Conservation (phyloP, 2,797 vertebrate genomes). For the Etheostoma nigrum region DNA sequence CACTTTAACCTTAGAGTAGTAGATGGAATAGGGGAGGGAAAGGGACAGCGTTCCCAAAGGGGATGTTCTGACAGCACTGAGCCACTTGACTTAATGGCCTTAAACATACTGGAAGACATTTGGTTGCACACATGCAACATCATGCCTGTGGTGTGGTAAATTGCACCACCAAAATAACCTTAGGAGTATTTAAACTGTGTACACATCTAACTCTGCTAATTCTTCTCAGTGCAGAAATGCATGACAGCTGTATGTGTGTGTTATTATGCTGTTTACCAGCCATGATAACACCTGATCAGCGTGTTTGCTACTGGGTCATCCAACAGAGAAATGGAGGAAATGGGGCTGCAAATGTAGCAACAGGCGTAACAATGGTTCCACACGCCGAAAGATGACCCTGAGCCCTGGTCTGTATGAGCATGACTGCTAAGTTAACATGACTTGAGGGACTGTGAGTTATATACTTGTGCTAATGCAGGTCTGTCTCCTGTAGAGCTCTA, state of each 20-base stretch:
- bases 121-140: constrained; percentile 39
- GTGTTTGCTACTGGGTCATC: constrained; percentile 71
- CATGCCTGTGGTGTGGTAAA: constrained; percentile 22
- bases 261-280: constrained; percentile 52
- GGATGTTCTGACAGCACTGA: constrained; percentile 25
- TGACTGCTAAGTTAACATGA: constrained; percentile 57
- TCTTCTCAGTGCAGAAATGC: constrained; percentile 50
- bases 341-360: constrained; percentile 81
- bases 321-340: constrained; percentile 78
- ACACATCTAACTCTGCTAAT: constrained; percentile 40
- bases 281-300: constrained; percentile 43
- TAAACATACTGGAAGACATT: constrained; percentile 44
- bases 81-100: constrained; percentile 41
- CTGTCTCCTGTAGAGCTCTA: constrained; percentile 66
- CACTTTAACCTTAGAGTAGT: constrained; percentile 50
- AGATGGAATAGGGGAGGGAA: constrained; percentile 20
- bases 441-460: constrained; percentile 46
- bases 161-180: constrained; percentile 32
- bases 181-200: constrained; percentile 15
- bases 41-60: constrained; percentile 47
- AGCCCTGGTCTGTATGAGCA: constrained; percentile 63
- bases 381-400: constrained; percentile 85
- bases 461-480: constrained; percentile 55
- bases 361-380: constrained; percentile 85
- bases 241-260: constrained; percentile 48